These are phyloP conservation scores for Gobio occitaniae DNA, from an alignment of 2,797 vertebrate genomes.

Conservation along the genomic window DNA sequence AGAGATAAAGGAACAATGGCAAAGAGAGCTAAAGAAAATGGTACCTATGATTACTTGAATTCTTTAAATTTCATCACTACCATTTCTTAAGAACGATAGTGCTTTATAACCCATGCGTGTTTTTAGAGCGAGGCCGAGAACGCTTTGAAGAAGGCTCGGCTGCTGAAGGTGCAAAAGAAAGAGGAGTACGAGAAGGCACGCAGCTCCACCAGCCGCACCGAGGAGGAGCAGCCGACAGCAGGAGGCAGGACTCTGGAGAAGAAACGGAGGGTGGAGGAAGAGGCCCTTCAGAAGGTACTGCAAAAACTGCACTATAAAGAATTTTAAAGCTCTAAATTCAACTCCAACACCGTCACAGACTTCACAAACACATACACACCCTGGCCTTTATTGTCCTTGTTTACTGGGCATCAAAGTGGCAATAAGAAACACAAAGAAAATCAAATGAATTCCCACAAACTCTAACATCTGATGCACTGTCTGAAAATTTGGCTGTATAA, in stretches of 20 bases:
- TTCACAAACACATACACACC: constrained; percentile 20
- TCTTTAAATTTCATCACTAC: constrained; percentile 8
- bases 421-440: neutral
- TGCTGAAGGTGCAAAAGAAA: constrained; percentile 78
- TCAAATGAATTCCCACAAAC: too few species aligned
- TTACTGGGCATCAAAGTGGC: constrained; percentile 19
- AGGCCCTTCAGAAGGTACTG: constrained; percentile 84
- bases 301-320: neutral
- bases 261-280: constrained; percentile 84
- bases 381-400: constrained; percentile 17
- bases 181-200: constrained; percentile 88
- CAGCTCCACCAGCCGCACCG: constrained; percentile 79
- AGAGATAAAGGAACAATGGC: constrained; percentile 89
- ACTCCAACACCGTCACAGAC: constrained; percentile 1
- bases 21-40: constrained; percentile 88
- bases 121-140: constrained; percentile 83
- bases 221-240: constrained; percentile 80
- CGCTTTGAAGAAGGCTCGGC: constrained; percentile 80
- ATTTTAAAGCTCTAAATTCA: constrained; percentile 7
- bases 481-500: constrained; percentile 1
- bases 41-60: constrained; percentile 63
- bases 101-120: neutral
- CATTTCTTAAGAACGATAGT: neutral
- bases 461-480: neutral
- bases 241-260: constrained; percentile 84